Evolutionary conservation across 2,113 vertebrate species (phyloP), one percentile per base, ranked within the genome.

Genomic region (Trochalopteron elliotii): DNA sequence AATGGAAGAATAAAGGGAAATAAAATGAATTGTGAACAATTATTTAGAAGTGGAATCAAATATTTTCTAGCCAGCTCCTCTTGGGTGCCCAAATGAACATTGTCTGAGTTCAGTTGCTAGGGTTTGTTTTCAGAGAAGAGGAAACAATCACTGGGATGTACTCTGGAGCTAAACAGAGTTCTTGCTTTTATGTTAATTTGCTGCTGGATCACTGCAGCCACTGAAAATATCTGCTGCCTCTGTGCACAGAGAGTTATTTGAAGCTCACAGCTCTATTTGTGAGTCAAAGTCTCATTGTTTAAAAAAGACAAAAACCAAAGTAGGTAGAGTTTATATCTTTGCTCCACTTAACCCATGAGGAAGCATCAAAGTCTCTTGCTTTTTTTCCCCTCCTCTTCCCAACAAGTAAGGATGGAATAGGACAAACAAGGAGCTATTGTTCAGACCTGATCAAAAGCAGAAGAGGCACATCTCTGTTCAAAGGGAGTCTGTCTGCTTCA

Each of bases 401-500:
- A 53, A 55, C 42, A 93, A 75, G 40, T 61, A 83, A 65, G 35
- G 45, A 75, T 49, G 52, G 56, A 92, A 83, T 8, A 71, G 39
- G 53, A 83, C 47, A 84, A 76, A 83, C 79, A 89, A 79, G 81
- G 49, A 80, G 42, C 65, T 81, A 49, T 60, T 95, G 85, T 95
- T 90, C 69, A 81, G 61, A 75, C 24, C 53, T 37, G 61, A 92
- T 83, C 78, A 94, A 96, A 95, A 93, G 76, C 44, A 94, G 70
- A 56, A 86, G 56, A 71, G 67, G 63, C 28, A 55, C 70, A 69
- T 82, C 86, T 75, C 53, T 87, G 68, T 88, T 95, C 85, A 94
- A 94, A 95, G 79, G 39, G 42, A 88, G n/a, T 45, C 91, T 90
- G 88, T 72, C 80, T 78, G 56, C 74, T 64, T 91, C 74, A 55